Evolutionary conservation across 2,797 vertebrate species (phyloP).

Genomic region (Hozukius guyotensis): DNA sequence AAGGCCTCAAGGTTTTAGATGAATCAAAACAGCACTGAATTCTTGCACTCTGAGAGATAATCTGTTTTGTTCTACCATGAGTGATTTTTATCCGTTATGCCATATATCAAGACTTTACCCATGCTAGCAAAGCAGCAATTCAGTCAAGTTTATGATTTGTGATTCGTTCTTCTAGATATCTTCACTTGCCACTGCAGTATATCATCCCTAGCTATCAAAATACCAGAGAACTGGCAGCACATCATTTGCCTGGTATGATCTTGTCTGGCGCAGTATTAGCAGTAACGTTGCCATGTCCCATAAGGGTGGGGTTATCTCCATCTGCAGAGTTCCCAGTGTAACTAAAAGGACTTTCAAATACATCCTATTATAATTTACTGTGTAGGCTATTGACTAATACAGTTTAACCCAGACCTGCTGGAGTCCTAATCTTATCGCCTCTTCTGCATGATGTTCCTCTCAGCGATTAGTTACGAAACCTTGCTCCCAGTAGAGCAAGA

Average conservation of each 20-base stretch:
- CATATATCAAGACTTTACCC: slow-evolving; percentile 9
- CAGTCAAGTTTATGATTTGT: slow-evolving; percentile 8
- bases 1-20: not conserved
- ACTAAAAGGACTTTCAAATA: not conserved
- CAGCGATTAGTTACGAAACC: slow-evolving; percentile 8
- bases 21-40: slow-evolving; percentile 2
- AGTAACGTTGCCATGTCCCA: not conserved
- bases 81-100: not conserved
- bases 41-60: not conserved
- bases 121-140: not conserved
- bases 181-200: not conserved
- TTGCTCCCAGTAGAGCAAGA: not conserved
- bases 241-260: not conserved
- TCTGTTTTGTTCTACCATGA: slow-evolving; percentile 12
- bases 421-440: not conserved
- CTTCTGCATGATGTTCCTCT: not conserved
- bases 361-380: not conserved
- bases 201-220: slow-evolving; percentile 27
- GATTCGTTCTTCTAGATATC: slow-evolving; percentile 18
- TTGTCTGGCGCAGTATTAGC: not conserved
- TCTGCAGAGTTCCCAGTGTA: not conserved
- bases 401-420: not conserved
- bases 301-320: slow-evolving; percentile 4
- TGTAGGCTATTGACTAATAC: not conserved
- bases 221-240: slow-evolving; percentile 48